Base-by-base conservation (phyloP, 1,140 invertebrate genomes). In the Caerostris extrusa region DNA sequence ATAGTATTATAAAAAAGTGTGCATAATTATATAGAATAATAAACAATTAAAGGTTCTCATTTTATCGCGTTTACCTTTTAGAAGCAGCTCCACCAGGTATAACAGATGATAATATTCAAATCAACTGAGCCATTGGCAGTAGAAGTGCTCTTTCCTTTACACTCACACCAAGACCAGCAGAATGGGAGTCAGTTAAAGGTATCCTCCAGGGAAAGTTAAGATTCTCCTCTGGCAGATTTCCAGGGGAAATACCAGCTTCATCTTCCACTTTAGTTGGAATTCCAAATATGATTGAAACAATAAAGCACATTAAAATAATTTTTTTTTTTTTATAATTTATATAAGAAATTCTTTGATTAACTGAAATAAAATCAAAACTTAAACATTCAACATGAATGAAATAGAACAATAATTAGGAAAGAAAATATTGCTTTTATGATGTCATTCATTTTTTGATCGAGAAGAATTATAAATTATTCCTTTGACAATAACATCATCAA, bases 1-100 rank as follows among this genome's bases (percentile, higher is more conserved):
- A 34, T 34, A 34, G 34, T 34, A 34, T 34, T 34, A 34, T 34
- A 34, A 34, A 34, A 34, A 2, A 34, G 2, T n/a, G 34, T 34
- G 34, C 34, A 34, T 2, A 34, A 2, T 34, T 34, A 34, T 34
- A 34, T 2, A 34, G 34, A 34, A 34, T 34, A 34, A 34, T 34
- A 34, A 34, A 2, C 34, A 34, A 34, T 34, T 34, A 34, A 34
- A 34, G 2, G 34, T 34, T 34, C 34, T 34, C 34, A 34, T 34
- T 34, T 34, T 34, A 34, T 34, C 34, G 8, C 34, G 8, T 3
- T 53, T 61, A 95, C 94, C 77, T 96, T n/a, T n/a, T 97, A 0
- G 98, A 99, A 12, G 99, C 99, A 10, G 99, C 99, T 12, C 99
- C 99, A 5, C 99, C 99, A 95, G 98, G 97, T 93, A 99, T 97